Conservation (phyloP, 2,113 vertebrate species). For the Actenoides hombroni region DNA sequence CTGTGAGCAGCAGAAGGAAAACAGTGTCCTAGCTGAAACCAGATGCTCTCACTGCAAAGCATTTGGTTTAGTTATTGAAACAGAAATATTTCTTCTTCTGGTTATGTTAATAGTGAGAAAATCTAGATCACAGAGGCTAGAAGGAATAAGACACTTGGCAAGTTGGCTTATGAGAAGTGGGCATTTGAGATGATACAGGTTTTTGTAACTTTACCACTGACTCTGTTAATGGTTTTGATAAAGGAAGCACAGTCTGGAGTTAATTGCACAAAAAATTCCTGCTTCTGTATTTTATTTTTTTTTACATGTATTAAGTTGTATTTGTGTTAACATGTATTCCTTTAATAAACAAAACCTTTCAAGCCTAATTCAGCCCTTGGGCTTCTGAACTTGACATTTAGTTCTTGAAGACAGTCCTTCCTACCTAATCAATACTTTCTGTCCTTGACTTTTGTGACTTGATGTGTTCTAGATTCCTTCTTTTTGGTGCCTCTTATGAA, state of each 20-base stretch:
- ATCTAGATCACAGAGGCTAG: not conserved
- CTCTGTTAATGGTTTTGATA: not conserved
- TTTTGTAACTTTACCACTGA: not conserved
- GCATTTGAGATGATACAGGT: not conserved
- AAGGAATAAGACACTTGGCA: not conserved
- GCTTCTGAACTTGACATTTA: not conserved
- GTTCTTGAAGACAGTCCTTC: not conserved
- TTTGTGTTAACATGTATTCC: conserved; percentile 39
- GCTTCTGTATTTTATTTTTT: not conserved
- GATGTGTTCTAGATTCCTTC: not conserved
- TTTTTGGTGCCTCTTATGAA: not conserved
- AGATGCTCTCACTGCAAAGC: not conserved
- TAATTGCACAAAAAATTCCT: not conserved
- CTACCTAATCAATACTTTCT: not conserved
- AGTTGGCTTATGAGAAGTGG: not conserved
- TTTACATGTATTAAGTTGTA: not conserved
- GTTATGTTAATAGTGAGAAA: not conserved
- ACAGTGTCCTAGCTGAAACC: not conserved
- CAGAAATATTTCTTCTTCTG: not conserved
- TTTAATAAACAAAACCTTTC: conserved; percentile 48
- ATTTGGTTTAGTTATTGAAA: not conserved
- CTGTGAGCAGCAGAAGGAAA: not conserved
- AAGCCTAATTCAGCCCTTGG: not conserved
- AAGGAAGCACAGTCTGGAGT: not conserved
- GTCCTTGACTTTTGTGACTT: not conserved